A percentile compares a stretch with the other conserved stretches of the same genome.
Evolutionary conservation across 2,888 invertebrate species (phyloP).

Genomic region (Heliconius sara): DNA sequence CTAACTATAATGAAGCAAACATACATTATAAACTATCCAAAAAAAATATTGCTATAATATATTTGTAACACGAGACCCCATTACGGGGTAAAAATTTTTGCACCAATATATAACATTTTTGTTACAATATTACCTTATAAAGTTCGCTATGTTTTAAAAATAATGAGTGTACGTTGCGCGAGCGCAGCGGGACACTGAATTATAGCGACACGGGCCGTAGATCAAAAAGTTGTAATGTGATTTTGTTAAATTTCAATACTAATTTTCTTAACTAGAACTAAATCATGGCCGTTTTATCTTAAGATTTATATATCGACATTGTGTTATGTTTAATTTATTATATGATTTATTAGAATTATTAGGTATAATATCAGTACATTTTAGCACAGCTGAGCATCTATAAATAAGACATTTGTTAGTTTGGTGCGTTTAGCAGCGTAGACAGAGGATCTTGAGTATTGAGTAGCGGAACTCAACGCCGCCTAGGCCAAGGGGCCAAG

Average conservation of each 20-base stretch:
- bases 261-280: constrained; percentile 43
- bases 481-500: too few relatives aligned
- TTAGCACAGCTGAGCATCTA: too few relatives aligned
- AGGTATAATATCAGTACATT: not conserved
- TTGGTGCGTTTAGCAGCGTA: too few relatives aligned
- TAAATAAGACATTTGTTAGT: too few relatives aligned
- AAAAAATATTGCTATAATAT: constrained; percentile 44
- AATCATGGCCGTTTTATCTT: constrained; percentile 11
- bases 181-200: constrained; percentile 57
- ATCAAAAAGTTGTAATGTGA: constrained; percentile 49
- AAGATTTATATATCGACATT: not conserved
- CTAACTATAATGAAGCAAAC: not conserved
- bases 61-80: constrained; percentile 48
- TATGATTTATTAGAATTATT: not conserved
- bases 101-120: constrained; percentile 58
- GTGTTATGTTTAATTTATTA: not conserved
- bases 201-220: constrained; percentile 54
- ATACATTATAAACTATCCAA: not conserved
- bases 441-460: too few relatives aligned
- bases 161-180: constrained; percentile 56
- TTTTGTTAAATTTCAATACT: constrained; percentile 44
- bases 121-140: constrained; percentile 65
- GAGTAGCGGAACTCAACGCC: too few relatives aligned
- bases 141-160: constrained; percentile 70
- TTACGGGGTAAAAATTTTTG: constrained; percentile 51